A percentile compares a stretch with the other conserved stretches of the same genome.
Evolutionary conservation across 2,797 vertebrate genomes (phyloP).

Genomic region (Chaunax sp.): DNA sequence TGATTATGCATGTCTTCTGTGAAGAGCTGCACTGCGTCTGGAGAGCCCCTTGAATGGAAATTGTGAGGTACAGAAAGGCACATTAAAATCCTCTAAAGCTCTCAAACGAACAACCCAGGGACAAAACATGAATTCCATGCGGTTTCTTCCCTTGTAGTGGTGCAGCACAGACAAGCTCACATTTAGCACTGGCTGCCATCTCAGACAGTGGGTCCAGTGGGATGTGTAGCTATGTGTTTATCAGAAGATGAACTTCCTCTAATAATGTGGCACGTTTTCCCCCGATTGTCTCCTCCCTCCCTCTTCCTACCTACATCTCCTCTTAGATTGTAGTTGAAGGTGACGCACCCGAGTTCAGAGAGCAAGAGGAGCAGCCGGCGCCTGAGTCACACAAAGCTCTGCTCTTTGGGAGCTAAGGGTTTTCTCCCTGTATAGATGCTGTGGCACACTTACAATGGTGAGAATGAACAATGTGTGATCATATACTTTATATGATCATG

Average conservation of each 20-base stretch:
- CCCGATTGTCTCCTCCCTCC: conserved; percentile 5
- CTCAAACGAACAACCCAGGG: conserved; percentile 87
- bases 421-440: conserved; percentile 54
- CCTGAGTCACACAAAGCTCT: conserved; percentile 45
- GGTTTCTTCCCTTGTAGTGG: conserved; percentile 82
- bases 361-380: conserved; percentile 59
- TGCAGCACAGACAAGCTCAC: conserved; percentile 79
- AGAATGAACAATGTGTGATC: conserved; percentile 37
- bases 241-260: conserved; percentile 82
- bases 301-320: conserved; percentile 26
- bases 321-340: conserved; percentile 71
- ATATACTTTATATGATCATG: conserved; percentile 45
- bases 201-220: conserved; percentile 84
- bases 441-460: conserved; percentile 61
- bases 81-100: conserved; percentile 79
- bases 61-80: conserved; percentile 75
- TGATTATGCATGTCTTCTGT: conserved; percentile 82
- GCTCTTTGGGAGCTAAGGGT: conserved; percentile 62
- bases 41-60: conserved; percentile 80
- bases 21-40: conserved; percentile 79
- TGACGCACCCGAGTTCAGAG: conserved; percentile 77
- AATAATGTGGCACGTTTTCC: conserved; percentile 66
- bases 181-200: conserved; percentile 78
- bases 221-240: conserved; percentile 87
- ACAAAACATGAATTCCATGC: conserved; percentile 83